Base-by-base conservation (phyloP, 2,797 vertebrate genomes). In the Hippopotamyrus pictus region DNA sequence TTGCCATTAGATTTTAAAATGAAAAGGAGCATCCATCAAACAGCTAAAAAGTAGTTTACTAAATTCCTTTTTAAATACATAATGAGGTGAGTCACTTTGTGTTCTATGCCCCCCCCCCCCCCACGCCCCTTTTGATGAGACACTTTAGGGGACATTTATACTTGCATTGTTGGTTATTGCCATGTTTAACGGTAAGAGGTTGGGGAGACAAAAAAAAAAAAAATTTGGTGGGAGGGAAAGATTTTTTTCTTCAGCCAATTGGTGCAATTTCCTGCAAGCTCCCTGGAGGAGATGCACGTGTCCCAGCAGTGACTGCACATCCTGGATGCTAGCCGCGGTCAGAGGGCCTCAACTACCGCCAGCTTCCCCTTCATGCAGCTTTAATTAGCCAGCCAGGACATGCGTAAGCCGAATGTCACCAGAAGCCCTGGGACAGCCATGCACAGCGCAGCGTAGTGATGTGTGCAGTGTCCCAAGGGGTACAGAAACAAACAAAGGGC, bases 361-460 rank as follows among this genome's bases (percentile, higher is more conserved):
- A 25, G 22, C 76, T 29, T 84, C 88, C 76, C 54, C 37, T 48
- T 89, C 79, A 84, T 84, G 88, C 88, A 89, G 54, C 54, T 84
- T 89, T 62, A 62, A 89, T 85, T 84, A 85, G 41, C 54, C 53
- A 65, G 37, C 53, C 33, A 65, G 41, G 44, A 33, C 54, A 33
- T 65, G 79, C 88, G 22, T 85, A 85, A 50, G 79, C 88, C 22
- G 53, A 22, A 62, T 84, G 22, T 84, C 76, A 89, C 53, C 79
- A 33, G 54, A 22, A 54, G 82, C 54, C 25, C 12, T 50, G 82
- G 79, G 88, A 57, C 79, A 3, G 44, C 79, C 88, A 22, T 50
- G 54, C 82, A 51, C 17, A 25, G 86, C 54, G 19, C 57, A 48
- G 62, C 5, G 25, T 59, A 69, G 25, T 41, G 41, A 69, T 37